A percentile compares a stretch with the other conserved stretches of the same genome.
phyloP scores from a whole-genome alignment of 2,888 invertebrate genomes.

The Brachypterus glaber region DNA sequence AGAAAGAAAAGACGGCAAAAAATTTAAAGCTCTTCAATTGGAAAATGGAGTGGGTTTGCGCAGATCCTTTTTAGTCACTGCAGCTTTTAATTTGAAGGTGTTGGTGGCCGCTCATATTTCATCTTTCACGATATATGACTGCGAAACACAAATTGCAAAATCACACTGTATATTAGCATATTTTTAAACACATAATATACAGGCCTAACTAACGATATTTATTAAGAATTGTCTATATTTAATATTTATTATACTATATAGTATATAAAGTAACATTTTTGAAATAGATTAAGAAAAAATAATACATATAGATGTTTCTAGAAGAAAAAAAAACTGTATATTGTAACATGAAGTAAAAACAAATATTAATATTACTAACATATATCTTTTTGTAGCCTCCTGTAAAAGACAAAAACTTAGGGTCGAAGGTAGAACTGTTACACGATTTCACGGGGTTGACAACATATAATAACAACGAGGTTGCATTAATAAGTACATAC shows the following conservation, averaged over 20 bases:
- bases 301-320: slow-evolving; percentile 41
- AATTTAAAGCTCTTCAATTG: too few species aligned
- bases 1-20: too few species aligned
- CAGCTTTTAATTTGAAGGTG: too few species aligned
- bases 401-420: slow-evolving; percentile 40
- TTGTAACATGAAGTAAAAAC: slow-evolving; percentile 36
- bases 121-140: slow-evolving; percentile 35
- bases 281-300: slow-evolving; percentile 36
- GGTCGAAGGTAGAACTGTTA: slow-evolving; percentile 40
- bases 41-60: too few species aligned
- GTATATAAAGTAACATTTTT: slow-evolving; percentile 36
- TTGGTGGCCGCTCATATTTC: slow-evolving; percentile 25
- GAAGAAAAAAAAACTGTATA: slow-evolving; percentile 40
- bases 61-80: too few species aligned
- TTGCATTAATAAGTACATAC: too few species aligned
- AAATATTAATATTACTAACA: slow-evolving; percentile 38
- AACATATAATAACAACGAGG: too few species aligned
- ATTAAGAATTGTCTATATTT: slow-evolving; percentile 43
- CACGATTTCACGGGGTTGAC: too few species aligned
- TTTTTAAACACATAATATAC: slow-evolving; percentile 44
- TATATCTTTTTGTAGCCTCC: slow-evolving; percentile 43
- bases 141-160: slow-evolving; percentile 35
- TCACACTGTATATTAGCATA: slow-evolving; percentile 43
- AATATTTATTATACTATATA: slow-evolving; percentile 37
- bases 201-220: slow-evolving; percentile 43